Evolutionary conservation across 2,797 vertebrate species (phyloP).

Genomic region (Onychomys arenicola): DNA sequence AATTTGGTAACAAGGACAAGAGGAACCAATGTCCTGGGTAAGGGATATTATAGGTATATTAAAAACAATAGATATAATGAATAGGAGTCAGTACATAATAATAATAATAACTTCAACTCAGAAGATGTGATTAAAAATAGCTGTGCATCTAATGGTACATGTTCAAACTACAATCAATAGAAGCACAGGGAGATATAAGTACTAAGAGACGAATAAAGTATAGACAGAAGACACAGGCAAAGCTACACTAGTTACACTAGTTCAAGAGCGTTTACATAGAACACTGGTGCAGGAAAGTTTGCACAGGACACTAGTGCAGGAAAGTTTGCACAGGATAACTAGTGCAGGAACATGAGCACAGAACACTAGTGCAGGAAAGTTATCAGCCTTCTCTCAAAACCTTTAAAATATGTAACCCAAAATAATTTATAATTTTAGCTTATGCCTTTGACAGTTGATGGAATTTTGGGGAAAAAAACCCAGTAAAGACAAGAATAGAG

Average conservation of each 20-base stretch:
- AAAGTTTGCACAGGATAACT: not conserved
- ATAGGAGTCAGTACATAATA: not conserved
- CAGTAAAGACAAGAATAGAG: not conserved
- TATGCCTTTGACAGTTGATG: not conserved
- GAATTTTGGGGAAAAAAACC: not conserved
- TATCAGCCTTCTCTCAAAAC: not conserved
- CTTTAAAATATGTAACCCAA: not conserved
- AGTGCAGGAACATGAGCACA: not conserved
- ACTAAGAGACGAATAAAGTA: not conserved
- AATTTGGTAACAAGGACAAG: not conserved
- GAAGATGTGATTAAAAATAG: not conserved
- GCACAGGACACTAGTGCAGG: not conserved
- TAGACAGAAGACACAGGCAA: not conserved
- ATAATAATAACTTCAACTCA: not conserved
- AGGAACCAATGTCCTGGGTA: not conserved
- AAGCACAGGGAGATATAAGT: not conserved
- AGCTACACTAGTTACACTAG: not conserved
- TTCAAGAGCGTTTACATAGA: not conserved
- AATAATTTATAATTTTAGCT: not conserved
- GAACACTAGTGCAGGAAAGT: not conserved
- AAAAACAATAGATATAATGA: not conserved
- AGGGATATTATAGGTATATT: not conserved
- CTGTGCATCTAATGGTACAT: not conserved
- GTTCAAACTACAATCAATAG: constrained; percentile 15
- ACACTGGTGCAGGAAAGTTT: not conserved